These are phyloP conservation scores for Diorhabda sublineata DNA, from an alignment of 1,140 invertebrate species.

Conservation along the genomic window DNA sequence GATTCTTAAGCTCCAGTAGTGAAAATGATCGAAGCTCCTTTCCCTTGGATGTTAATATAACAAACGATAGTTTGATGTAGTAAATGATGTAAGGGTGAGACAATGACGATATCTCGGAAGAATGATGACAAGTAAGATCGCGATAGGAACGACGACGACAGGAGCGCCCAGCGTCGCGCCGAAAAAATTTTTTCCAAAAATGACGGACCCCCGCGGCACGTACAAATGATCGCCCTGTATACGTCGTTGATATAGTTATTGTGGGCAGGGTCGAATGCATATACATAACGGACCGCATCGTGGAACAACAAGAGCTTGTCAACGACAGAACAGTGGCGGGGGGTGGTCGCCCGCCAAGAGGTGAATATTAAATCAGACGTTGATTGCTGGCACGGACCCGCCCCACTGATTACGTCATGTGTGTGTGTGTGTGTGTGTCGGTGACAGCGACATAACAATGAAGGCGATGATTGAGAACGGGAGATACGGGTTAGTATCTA, in stretches of 20 bases:
- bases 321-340: conserved; percentile 30
- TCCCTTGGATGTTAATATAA: conserved; percentile 24
- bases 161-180: no score
- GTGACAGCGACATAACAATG: conserved; percentile 43
- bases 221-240: conserved; percentile 2
- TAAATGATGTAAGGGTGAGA: conserved; percentile 45
- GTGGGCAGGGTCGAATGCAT: conserved; percentile 28
- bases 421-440: conserved; percentile 38
- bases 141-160: conserved; percentile 6
- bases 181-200: no score
- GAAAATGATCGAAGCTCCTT: not conserved
- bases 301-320: conserved; percentile 41
- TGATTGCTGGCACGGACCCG: conserved; percentile 40
- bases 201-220: not conserved
- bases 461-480: conserved; percentile 37
- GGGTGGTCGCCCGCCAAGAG: conserved; percentile 31
- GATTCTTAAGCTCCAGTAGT: no score
- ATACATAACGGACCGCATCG: conserved; percentile 35
- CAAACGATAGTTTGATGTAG: conserved; percentile 44
- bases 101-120: conserved; percentile 43
- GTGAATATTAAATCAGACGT: conserved; percentile 47
- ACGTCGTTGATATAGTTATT: conserved; percentile 26
- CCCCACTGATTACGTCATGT: conserved; percentile 45
- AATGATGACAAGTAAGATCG: conserved; percentile 40
- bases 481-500: conserved; percentile 24